A percentile compares a stretch with the other conserved stretches of the same genome.
These are phyloP conservation scores for Acromyrmex echinatior DNA, from an alignment of 1,140 invertebrate genomes.

Conservation along the genomic window DNA sequence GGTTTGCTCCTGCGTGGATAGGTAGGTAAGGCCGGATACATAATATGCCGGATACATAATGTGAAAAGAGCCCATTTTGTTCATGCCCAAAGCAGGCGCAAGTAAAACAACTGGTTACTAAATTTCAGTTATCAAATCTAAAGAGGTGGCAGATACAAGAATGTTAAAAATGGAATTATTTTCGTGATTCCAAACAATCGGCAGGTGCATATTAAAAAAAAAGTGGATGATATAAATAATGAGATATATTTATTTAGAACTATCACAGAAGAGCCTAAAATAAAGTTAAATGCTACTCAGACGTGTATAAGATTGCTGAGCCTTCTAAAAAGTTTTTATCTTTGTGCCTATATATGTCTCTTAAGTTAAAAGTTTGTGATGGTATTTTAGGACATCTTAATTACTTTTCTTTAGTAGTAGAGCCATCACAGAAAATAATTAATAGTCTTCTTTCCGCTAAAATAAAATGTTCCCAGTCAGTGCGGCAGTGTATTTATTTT, in stretches of 20 bases:
- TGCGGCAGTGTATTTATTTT: not conserved
- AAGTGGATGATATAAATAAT: not conserved
- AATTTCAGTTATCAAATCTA: constrained; percentile 75
- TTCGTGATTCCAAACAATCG: not conserved
- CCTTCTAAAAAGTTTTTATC: constrained; percentile 24
- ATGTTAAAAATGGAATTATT: constrained; percentile 24
- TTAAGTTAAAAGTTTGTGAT: constrained; percentile 27
- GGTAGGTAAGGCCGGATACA: constrained; percentile 76
- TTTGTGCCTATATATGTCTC: constrained; percentile 16
- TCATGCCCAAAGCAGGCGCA: constrained; percentile 69
- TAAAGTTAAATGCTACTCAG: not conserved
- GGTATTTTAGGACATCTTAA: constrained; percentile 37
- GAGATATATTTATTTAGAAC: not conserved
- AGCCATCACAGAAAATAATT: constrained; percentile 38
- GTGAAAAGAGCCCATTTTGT: constrained; percentile 85
- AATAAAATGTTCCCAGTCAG: constrained; percentile 40
- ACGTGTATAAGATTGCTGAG: not conserved
- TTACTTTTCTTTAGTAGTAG: constrained; percentile 42
- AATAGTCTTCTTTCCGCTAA: constrained; percentile 6
- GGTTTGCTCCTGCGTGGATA: constrained; percentile 82
- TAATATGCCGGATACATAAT: constrained; percentile 83
- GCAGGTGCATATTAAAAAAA: not conserved
- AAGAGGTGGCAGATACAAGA: constrained; percentile 47
- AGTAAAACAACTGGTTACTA: constrained; percentile 73
- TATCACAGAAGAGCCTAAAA: not conserved